phyloP scores from a whole-genome alignment of 2,113 vertebrate species.

The Oryzias javanicus region DNA sequence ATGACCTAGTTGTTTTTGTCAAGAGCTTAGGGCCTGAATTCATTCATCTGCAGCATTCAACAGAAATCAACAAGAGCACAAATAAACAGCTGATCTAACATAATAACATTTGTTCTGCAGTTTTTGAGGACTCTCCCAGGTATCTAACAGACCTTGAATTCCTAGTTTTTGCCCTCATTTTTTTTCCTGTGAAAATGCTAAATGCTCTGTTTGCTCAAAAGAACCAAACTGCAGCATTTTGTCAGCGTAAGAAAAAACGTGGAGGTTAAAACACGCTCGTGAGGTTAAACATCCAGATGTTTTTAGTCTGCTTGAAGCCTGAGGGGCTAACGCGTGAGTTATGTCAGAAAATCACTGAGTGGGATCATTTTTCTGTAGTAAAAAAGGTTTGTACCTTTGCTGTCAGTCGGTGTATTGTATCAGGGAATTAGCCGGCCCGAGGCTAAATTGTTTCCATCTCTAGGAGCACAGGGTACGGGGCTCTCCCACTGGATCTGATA shows the following conservation, averaged over 20 bases:
- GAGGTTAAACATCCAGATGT: slow-evolving; percentile 42
- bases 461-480: slow-evolving; percentile 30
- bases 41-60: too few species aligned
- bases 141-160: slow-evolving; percentile 50
- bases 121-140: slow-evolving; percentile 45
- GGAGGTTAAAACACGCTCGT: slow-evolving; percentile 19
- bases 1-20: too few species aligned
- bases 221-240: slow-evolving; percentile 4
- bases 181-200: slow-evolving; percentile 2
- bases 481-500: slow-evolving; percentile 50
- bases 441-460: slow-evolving; percentile 60
- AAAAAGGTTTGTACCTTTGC: slow-evolving; percentile 28
- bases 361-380: slow-evolving; percentile 6
- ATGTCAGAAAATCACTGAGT: slow-evolving; percentile 15
- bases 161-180: not conserved
- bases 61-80: too few species aligned
- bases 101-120: slow-evolving; percentile 42
- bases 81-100: slow-evolving; percentile 22
- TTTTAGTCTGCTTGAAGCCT: slow-evolving; percentile 1
- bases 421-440: slow-evolving; percentile 42
- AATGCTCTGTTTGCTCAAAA: slow-evolving; percentile 20
- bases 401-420: slow-evolving; percentile 31
- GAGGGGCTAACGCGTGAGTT: slow-evolving; percentile 2
- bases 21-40: too few species aligned
- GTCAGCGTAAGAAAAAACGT: slow-evolving; percentile 10